Conservation (phyloP, 37 sponge, comb jelly and placozoan species). For the Bolinopsis microptera region DNA sequence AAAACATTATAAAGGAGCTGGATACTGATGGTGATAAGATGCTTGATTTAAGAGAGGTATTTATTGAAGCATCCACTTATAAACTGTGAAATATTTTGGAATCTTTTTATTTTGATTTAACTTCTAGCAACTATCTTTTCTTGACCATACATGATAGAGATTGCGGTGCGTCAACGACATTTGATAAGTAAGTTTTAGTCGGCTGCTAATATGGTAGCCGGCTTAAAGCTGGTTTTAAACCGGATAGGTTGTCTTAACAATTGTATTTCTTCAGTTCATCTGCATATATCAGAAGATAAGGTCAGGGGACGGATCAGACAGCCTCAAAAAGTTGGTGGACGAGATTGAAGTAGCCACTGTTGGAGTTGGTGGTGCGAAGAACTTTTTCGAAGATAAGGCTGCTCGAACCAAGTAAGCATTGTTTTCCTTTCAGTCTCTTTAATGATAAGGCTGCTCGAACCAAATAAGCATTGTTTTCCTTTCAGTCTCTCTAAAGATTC, state of each 20-base stretch:
- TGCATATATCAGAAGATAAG: neutral
- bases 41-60: slow-evolving; percentile 48
- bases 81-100: no score
- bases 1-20: neutral
- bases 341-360: slow-evolving; percentile 16
- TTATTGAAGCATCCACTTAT: no score
- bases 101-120: no score
- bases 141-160: neutral
- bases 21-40: neutral
- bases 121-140: neutral
- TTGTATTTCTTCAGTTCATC: slow-evolving; percentile 60
- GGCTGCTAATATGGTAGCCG: no score
- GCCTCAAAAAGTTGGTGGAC: slow-evolving; percentile 32
- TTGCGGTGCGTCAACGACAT: no score
- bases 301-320: neutral
- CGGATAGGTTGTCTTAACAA: no score
- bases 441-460: slow-evolving; percentile 52
- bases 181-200: no score
- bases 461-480: neutral
- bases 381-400: slow-evolving; percentile 63
- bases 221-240: no score
- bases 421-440: slow-evolving; percentile 22
- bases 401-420: slow-evolving; percentile 20
- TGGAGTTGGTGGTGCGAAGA: slow-evolving; percentile 43
- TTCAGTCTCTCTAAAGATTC: slow-evolving; percentile 49